Percentiles rank a stretch among this genome's conserved stretches.
These are phyloP conservation scores for Rosalia funebris DNA, from an alignment of 2,888 invertebrate genomes.

Conservation along the genomic window DNA sequence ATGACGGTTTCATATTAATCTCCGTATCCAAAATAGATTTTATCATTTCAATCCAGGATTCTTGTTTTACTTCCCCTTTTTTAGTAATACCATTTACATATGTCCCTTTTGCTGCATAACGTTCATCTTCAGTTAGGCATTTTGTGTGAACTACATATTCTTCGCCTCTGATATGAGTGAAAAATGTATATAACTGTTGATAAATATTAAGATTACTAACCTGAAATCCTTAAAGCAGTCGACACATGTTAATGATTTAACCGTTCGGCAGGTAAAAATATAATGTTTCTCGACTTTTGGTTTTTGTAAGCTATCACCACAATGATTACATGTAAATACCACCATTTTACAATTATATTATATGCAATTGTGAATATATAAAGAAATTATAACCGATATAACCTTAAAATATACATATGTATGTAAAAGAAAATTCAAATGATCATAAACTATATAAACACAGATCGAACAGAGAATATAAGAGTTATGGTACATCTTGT, in stretches of 20 bases:
- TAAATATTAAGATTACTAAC: constrained; percentile 64
- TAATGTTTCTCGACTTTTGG: constrained; percentile 92
- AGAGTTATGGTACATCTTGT: no score
- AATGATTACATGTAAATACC: constrained; percentile 91
- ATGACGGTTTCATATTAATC: constrained; percentile 67
- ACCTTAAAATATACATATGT: no score
- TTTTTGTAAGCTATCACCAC: constrained; percentile 92
- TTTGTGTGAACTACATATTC: constrained; percentile 83
- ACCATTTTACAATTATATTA: no score
- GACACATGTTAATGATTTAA: constrained; percentile 85
- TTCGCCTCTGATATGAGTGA: constrained; percentile 70
- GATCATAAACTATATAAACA: no score
- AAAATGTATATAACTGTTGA: constrained; percentile 16
- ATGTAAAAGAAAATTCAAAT: no score
- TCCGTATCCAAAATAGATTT: constrained; percentile 72
- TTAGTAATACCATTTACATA: constrained; percentile 75
- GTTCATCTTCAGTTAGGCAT: constrained; percentile 86
- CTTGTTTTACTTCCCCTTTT: constrained; percentile 89
- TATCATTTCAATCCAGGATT: constrained; percentile 81
- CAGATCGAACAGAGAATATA: no score
- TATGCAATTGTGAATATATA: no score
- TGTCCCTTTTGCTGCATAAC: constrained; percentile 87
- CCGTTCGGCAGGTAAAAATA: constrained; percentile 73
- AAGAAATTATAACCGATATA: no score
- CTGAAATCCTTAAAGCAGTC: constrained; percentile 92